phyloP scores from a whole-genome alignment of 2,113 vertebrate genomes.

The Lampris megalopsis region DNA sequence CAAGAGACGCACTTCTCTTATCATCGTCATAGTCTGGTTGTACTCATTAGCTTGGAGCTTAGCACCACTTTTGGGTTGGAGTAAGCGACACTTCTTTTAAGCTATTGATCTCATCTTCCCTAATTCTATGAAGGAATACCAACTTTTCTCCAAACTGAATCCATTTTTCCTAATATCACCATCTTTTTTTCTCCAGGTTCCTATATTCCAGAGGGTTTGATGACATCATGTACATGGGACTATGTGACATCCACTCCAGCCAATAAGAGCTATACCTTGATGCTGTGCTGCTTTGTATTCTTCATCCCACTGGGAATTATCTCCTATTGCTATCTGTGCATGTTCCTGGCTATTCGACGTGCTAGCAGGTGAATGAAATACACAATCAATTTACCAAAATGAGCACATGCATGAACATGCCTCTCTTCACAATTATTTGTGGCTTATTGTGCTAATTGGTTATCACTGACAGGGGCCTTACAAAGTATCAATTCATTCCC shows the following conservation, averaged over 20 bases:
- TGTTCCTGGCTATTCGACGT: slow-evolving; percentile 90
- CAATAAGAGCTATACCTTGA: slow-evolving; percentile 91
- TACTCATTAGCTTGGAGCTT: slow-evolving; percentile 94
- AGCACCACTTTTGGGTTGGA: slow-evolving; percentile 95
- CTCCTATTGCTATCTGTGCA: slow-evolving; percentile 92
- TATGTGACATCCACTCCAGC: slow-evolving; percentile 90
- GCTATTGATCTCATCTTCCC: neutral
- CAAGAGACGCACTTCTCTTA: slow-evolving; percentile 83
- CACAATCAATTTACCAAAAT: too few relatives aligned
- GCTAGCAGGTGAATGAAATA: slow-evolving; percentile 82
- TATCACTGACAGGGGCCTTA: too few relatives aligned
- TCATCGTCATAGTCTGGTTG: slow-evolving; percentile 89
- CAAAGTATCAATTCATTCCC: too few relatives aligned
- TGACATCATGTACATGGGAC: slow-evolving; percentile 96
- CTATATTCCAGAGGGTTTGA: slow-evolving; percentile 92
- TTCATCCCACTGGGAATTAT: slow-evolving; percentile 91
- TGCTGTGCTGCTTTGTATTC: slow-evolving; percentile 95
- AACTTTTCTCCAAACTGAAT: neutral
- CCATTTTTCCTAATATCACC: neutral
- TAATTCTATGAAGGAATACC: neutral
- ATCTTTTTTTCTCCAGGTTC: slow-evolving; percentile 81
- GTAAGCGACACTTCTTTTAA: slow-evolving; percentile 78
- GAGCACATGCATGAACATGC: too few relatives aligned
- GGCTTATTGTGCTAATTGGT: too few relatives aligned
- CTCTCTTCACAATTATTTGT: too few relatives aligned